A percentile compares a stretch with the other conserved stretches of the same genome.
Evolutionary conservation across 2,797 vertebrate species (phyloP).

Genomic region (Bovichtus variegatus): DNA sequence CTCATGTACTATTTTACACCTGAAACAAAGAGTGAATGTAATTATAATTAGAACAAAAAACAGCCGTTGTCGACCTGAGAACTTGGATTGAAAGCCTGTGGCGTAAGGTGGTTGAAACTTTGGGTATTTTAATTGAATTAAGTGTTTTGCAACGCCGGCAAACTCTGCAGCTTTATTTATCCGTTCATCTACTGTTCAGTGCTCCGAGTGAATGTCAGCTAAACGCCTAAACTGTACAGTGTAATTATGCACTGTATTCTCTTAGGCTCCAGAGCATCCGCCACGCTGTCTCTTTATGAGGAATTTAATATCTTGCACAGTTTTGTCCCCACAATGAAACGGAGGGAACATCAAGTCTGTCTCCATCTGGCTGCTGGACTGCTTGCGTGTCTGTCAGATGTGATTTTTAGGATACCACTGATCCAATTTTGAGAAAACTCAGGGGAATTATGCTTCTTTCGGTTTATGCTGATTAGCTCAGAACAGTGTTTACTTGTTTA

Average conservation of each 20-base stretch:
- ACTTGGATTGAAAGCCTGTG: background rate
- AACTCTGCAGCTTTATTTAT: conserved; percentile 19
- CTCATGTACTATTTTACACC: background rate
- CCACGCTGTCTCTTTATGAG: conserved; percentile 16
- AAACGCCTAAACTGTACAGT: conserved; percentile 33
- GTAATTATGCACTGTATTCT: conserved; percentile 41
- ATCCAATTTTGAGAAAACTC: conserved; percentile 58
- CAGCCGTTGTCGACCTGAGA: background rate
- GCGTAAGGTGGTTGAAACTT: conserved; percentile 13
- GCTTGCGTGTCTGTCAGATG: conserved; percentile 55
- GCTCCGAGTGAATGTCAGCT: conserved; percentile 60
- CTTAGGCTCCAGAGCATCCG: conserved; percentile 26
- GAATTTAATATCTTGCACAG: conserved; percentile 44
- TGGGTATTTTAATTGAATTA: conserved; percentile 21
- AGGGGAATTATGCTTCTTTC: conserved; percentile 21
- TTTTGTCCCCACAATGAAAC: conserved; percentile 47
- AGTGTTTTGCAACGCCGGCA: conserved; percentile 15
- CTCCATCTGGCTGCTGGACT: conserved; percentile 54
- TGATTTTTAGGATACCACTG: conserved; percentile 49
- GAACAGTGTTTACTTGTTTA: conserved; percentile 39
- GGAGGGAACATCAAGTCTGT: conserved; percentile 19
- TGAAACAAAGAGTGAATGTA: background rate
- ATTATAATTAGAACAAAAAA: background rate
- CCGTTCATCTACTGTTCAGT: conserved; percentile 38
- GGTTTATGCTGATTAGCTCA: conserved; percentile 22